phyloP scores from a whole-genome alignment of 1,140 invertebrate species.

The Nymphalis io region DNA sequence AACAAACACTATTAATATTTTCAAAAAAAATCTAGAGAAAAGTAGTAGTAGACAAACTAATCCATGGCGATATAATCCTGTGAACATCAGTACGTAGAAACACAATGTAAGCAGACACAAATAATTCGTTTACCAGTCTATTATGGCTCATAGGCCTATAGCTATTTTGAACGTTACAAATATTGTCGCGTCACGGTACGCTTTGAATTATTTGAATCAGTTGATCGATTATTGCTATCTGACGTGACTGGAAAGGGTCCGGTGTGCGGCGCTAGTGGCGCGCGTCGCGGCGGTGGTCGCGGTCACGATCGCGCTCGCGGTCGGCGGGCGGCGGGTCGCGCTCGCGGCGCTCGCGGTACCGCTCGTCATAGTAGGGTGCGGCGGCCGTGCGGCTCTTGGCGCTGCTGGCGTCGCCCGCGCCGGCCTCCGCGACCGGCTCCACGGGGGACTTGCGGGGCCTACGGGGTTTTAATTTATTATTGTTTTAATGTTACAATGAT shows the following conservation, averaged over 20 bases:
- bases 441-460: slow-evolving; percentile 84
- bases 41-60: background rate
- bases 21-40: no score
- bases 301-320: slow-evolving; percentile 83
- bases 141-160: no score
- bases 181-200: background rate
- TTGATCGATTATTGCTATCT: no score
- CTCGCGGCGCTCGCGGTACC: slow-evolving; percentile 86
- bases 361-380: slow-evolving; percentile 90
- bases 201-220: no score
- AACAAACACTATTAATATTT: no score
- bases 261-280: slow-evolving; percentile 81
- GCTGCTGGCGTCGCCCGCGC: slow-evolving; percentile 75
- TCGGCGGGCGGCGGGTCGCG: slow-evolving; percentile 84
- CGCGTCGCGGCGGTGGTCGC: slow-evolving; percentile 85
- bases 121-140: background rate
- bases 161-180: no score
- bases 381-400: slow-evolving; percentile 83
- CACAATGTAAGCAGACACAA: background rate
- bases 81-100: background rate
- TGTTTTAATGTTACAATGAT: no score
- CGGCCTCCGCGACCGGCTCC: slow-evolving; percentile 67
- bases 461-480: background rate
- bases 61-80: background rate
- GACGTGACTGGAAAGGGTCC: background rate